These are phyloP conservation scores for Diadegma fenestrale DNA, from an alignment of 2,888 invertebrate genomes.

Conservation along the genomic window DNA sequence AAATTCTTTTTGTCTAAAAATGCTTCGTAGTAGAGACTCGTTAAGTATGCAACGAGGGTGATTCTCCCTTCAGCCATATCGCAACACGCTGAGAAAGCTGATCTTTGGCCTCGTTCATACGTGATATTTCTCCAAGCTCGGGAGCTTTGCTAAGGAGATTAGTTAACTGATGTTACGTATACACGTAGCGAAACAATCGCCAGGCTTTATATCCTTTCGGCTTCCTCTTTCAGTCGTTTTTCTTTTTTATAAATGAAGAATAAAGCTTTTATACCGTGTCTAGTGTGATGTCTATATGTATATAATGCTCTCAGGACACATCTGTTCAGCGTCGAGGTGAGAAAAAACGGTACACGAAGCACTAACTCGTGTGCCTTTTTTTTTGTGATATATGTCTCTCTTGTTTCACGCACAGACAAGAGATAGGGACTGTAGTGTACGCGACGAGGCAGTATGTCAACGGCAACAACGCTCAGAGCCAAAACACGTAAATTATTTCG, in stretches of 20 bases:
- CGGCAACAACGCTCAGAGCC: conserved; percentile 14
- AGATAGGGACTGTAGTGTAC: background rate
- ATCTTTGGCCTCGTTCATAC: conserved; percentile 18
- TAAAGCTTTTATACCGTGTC: background rate
- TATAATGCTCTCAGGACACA: background rate
- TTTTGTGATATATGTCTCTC: conserved; percentile 11
- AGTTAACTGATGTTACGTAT: conserved; percentile 20
- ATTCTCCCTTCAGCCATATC: background rate
- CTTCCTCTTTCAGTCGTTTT: background rate
- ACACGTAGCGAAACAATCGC: conserved; percentile 4
- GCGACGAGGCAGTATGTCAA: conserved; percentile 27
- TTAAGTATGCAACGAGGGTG: background rate
- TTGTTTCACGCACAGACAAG: conserved; percentile 4
- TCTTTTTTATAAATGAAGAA: conserved; percentile 8
- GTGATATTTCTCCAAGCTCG: conserved; percentile 18
- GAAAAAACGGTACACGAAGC: conserved; percentile 13
- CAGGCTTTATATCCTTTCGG: background rate
- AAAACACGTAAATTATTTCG: conserved; percentile 47
- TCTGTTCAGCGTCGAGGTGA: conserved; percentile 19
- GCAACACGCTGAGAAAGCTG: conserved; percentile 8
- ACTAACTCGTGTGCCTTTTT: background rate
- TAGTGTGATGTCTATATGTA: background rate
- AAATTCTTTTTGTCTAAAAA: background rate
- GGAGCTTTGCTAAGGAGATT: conserved; percentile 10
- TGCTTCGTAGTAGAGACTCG: background rate